Percentiles rank a stretch among this genome's conserved stretches.
Evolutionary conservation across 2,797 vertebrate genomes (phyloP).

Genomic region (Schizopygopsis pylzovi): DNA sequence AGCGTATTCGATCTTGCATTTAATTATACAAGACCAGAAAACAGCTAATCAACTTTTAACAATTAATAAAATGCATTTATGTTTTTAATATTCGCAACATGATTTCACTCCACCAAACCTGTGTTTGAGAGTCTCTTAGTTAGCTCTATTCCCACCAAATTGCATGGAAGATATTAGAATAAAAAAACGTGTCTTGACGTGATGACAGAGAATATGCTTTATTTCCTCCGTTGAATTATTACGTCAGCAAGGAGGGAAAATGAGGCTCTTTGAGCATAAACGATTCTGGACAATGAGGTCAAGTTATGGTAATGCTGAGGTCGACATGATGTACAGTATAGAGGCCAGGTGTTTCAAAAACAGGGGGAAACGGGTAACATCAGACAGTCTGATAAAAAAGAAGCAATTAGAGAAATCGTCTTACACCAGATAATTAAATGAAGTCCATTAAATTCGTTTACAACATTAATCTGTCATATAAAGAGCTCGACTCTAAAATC

Average conservation of each 20-base stretch:
- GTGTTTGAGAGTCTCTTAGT: conserved; percentile 68
- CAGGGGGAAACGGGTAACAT: conserved; percentile 1
- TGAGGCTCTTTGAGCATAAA: conserved; percentile 71
- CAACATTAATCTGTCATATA: conserved; percentile 58
- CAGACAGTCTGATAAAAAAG: conserved; percentile 56
- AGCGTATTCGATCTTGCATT: neutral
- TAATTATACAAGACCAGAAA: neutral
- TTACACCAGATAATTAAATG: conserved; percentile 70
- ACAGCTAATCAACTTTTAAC: neutral
- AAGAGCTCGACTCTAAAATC: conserved; percentile 52
- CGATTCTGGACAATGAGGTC: conserved; percentile 70
- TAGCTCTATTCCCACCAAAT: conserved; percentile 71
- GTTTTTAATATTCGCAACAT: neutral
- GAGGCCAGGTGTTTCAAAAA: conserved; percentile 8
- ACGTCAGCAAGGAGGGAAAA: conserved; percentile 67
- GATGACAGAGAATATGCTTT: conserved; percentile 74
- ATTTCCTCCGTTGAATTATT: conserved; percentile 65
- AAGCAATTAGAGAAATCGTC: conserved; percentile 72
- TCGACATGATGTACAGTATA: conserved; percentile 11
- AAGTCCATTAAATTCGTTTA: conserved; percentile 62
- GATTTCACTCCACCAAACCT: conserved; percentile 40
- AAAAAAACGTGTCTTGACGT: conserved; percentile 71
- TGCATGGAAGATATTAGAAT: conserved; percentile 73
- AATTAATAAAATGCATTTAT: neutral
- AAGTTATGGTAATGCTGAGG: conserved; percentile 52